Evolutionary conservation across 1,140 invertebrate genomes (phyloP).

Genomic region (Trachymyrmex septentrionalis): DNA sequence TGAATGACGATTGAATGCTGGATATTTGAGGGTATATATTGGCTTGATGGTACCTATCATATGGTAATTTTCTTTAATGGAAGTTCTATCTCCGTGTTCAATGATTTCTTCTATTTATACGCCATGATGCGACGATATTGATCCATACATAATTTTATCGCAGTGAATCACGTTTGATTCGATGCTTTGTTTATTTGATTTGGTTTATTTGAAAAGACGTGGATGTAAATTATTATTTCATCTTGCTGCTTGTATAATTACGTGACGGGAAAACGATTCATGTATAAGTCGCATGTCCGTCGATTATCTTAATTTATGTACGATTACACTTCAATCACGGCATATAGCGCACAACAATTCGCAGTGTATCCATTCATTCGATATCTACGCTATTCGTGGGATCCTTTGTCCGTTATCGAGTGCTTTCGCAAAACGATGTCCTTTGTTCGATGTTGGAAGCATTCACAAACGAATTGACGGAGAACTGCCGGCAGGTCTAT

Average conservation of each 20-base stretch:
- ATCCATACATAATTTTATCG: constrained; percentile 2
- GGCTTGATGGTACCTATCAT: constrained; percentile 48
- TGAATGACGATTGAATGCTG: constrained; percentile 47
- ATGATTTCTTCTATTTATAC: constrained; percentile 9
- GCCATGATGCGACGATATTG: not conserved
- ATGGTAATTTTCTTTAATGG: constrained; percentile 55
- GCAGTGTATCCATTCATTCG: constrained; percentile 57
- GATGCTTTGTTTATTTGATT: not conserved
- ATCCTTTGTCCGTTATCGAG: constrained; percentile 74
- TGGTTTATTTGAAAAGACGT: not conserved
- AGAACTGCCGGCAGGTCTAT: constrained; percentile 67
- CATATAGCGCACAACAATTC: constrained; percentile 54
- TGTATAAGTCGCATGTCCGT: constrained; percentile 5
- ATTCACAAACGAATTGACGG: constrained; percentile 71
- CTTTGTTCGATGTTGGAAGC: constrained; percentile 70
- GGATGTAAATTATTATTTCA: not conserved
- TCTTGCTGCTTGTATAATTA: not conserved
- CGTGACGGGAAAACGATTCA: not conserved
- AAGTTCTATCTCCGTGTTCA: constrained; percentile 16
- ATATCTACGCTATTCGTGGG: constrained; percentile 70
- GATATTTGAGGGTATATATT: constrained; percentile 47
- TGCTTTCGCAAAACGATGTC: constrained; percentile 72
- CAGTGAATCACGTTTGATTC: not conserved
- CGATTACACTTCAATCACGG: constrained; percentile 70
- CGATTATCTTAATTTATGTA: constrained; percentile 67